Evolutionary conservation across 2,888 invertebrate species (phyloP), one percentile per base, ranked within the genome.

Genomic region (Melanargia galathea): DNA sequence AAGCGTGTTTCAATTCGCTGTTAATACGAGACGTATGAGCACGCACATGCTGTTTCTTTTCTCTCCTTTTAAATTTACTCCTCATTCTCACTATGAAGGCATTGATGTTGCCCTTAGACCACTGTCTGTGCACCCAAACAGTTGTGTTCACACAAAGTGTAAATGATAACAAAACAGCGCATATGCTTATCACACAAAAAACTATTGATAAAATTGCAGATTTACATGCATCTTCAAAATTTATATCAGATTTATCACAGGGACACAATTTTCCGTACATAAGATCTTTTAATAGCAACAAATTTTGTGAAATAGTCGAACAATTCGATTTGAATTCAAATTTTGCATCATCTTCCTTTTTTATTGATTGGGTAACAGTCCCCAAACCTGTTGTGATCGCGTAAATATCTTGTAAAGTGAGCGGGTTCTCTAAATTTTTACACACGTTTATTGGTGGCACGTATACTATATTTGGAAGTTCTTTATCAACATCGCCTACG

Each of bases 301-400:
- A 40, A 70, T 87, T 86, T 70, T 89, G 79, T 1, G 89, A 89
- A 70, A 89, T 81, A 0, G 87, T 85, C 0, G 85, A 75, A 57
- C 85, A 84, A 67, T 89, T 86, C 0, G 84, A 79, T 61, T 74
- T 76, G 2, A 83, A 62, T 64, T 76, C 66, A 2, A 81, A 51
- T 55, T 73, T 75, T n/a, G 67, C 18, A 40, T 69, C 55, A 16
- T 73, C 62, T 0, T 54, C 7, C 38, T 60, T 38, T 16, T 46
- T 69, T 3, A 65, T 55, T 2, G 72, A n/a, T 18, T 75, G 66
- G 5, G 69, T 79, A 1, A 83, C 72, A 0, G 79, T 75, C 2
- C 82, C 83, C 16, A 82, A 62, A 0, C 86, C 84, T 7, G 82
- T 79, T 40, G 73, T 83, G 1, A 89, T 81, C 5, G 79, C 76